Percentiles rank a stretch among this genome's conserved stretches.
Evolutionary conservation across 2,797 vertebrate species (phyloP).

Genomic region (Gymnoscopelus microlampas): DNA sequence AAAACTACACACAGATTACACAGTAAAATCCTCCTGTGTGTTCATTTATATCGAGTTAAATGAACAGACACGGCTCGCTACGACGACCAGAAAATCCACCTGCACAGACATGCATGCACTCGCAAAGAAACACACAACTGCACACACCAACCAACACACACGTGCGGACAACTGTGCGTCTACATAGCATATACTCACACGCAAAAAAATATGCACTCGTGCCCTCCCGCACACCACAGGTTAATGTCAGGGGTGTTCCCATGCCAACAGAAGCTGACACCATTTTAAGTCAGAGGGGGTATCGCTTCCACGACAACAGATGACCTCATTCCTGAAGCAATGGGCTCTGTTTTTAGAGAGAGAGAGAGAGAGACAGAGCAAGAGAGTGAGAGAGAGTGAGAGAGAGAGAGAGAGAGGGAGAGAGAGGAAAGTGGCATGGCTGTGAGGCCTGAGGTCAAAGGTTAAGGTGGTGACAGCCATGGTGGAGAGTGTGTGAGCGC

Average conservation of each 20-base stretch:
- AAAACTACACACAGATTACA: not conserved
- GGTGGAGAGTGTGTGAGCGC: constrained; percentile 51
- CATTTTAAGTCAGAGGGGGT: constrained; percentile 30
- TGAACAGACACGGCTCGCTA: not conserved
- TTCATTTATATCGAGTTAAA: too few species aligned
- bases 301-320: constrained; percentile 42
- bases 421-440: constrained; percentile 40
- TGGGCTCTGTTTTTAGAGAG: constrained; percentile 24
- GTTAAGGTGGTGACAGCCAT: constrained; percentile 61
- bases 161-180: constrained; percentile 15
- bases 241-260: constrained; percentile 16
- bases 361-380: constrained; percentile 20
- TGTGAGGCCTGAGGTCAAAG: constrained; percentile 60
- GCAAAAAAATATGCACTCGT: constrained; percentile 1
- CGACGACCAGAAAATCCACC: not conserved
- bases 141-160: not conserved
- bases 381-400: constrained; percentile 16
- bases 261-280: constrained; percentile 45
- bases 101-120: not conserved
- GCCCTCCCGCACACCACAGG: not conserved
- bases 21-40: too few species aligned
- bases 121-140: constrained; percentile 10
- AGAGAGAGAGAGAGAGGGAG: constrained; percentile 21
- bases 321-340: constrained; percentile 48
- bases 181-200: constrained; percentile 13